Evolutionary conservation across 2,888 invertebrate genomes (phyloP).

Genomic region (Tethea ocularis): DNA sequence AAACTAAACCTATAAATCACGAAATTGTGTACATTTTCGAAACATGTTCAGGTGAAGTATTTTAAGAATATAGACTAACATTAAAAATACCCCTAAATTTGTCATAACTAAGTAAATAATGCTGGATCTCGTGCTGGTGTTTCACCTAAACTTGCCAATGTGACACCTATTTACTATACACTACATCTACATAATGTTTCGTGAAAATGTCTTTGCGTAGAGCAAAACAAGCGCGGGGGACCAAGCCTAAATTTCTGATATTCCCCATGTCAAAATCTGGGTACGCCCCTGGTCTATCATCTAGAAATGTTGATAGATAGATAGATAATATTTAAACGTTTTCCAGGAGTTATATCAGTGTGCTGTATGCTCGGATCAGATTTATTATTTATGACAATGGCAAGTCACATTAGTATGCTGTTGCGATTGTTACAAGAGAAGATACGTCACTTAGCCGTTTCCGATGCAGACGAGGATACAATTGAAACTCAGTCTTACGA

Average conservation of each 20-base stretch:
- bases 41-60: slow-evolving; percentile 52
- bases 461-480: slow-evolving; percentile 1
- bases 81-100: no score
- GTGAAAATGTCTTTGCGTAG: no score
- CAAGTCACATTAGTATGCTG: slow-evolving; percentile 70
- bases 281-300: no score
- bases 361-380: slow-evolving; percentile 67
- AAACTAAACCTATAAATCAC: slow-evolving; percentile 58
- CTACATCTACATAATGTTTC: no score
- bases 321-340: neutral
- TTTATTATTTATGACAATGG: slow-evolving; percentile 67
- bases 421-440: slow-evolving; percentile 59
- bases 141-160: no score
- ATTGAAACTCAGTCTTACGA: slow-evolving; percentile 25
- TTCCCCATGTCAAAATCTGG: no score
- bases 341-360: slow-evolving; percentile 58
- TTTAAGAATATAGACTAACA: slow-evolving; percentile 4
- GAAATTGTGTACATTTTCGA: slow-evolving; percentile 59
- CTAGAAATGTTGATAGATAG: no score
- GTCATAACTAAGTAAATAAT: no score
- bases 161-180: no score
- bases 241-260: no score
- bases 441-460: slow-evolving; percentile 49
- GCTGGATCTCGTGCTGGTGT: no score
- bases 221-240: no score